These are phyloP conservation scores for Festucalex cinctus DNA, from an alignment of 2,113 vertebrate species.

Conservation along the genomic window DNA sequence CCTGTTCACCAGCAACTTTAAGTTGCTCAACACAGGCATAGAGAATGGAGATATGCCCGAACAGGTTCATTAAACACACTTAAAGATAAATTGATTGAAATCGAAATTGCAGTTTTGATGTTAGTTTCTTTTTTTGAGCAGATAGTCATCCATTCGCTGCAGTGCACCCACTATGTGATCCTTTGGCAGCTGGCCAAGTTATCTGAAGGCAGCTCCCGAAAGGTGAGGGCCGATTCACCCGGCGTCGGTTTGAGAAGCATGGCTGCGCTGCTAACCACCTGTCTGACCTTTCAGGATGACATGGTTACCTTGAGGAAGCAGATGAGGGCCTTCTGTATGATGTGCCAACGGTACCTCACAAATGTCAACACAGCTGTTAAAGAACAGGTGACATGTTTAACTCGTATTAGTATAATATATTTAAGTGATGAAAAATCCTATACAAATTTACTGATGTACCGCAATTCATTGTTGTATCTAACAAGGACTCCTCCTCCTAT, in stretches of 20 bases:
- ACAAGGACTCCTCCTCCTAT: not conserved
- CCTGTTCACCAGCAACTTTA: conserved; percentile 97
- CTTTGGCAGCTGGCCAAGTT: conserved; percentile 96
- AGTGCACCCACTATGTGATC: conserved; percentile 98
- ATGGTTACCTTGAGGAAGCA: conserved; percentile 92
- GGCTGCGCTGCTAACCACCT: not conserved
- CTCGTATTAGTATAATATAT: not conserved
- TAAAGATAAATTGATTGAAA: not conserved
- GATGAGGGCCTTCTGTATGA: conserved; percentile 97
- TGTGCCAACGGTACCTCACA: conserved; percentile 97
- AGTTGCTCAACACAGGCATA: conserved; percentile 94
- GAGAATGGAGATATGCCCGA: conserved; percentile 99
- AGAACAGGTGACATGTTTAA: conserved; percentile 82
- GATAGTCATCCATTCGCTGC: conserved; percentile 97
- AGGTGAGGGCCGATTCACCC: conserved; percentile 73
- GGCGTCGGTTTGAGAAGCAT: not conserved
- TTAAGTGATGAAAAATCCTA: not conserved
- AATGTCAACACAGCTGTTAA: conserved; percentile 98
- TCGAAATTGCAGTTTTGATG: not conserved
- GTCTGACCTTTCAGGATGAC: conserved; percentile 77
- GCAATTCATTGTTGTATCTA: not conserved
- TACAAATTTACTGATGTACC: not conserved
- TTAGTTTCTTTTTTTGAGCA: conserved; percentile 54
- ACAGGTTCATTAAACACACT: conserved; percentile 76
- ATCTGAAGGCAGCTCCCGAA: conserved; percentile 90